phyloP scores from a whole-genome alignment of 2,888 invertebrate species.

The Drosophila sordidapex region DNA sequence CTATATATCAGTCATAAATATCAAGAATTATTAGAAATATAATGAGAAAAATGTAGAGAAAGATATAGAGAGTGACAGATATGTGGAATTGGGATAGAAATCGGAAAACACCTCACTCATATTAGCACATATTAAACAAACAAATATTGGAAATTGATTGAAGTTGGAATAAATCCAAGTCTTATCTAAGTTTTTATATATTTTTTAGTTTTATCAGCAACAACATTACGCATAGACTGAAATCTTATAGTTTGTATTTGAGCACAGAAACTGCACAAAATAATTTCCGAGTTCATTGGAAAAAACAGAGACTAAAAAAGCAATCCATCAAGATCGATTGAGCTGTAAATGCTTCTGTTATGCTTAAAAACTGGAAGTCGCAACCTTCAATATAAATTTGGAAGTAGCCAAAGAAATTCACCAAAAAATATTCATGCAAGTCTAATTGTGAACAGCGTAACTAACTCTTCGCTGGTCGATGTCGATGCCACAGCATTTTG shows the following conservation, averaged over 20 bases:
- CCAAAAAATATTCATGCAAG: conserved; percentile 1
- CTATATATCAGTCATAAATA: no score
- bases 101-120: neutral
- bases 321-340: neutral
- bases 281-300: neutral
- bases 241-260: neutral
- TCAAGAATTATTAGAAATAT: neutral
- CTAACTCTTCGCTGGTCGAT: conserved; percentile 33
- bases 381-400: neutral
- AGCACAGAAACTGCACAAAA: neutral
- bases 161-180: neutral
- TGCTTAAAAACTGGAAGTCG: neutral
- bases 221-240: neutral
- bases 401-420: conserved; percentile 1
- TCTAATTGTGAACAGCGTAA: conserved; percentile 32
- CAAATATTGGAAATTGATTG: neutral
- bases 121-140: neutral
- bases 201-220: neutral
- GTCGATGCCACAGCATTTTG: conserved; percentile 35
- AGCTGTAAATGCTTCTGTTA: neutral
- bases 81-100: neutral
- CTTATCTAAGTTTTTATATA: no score
- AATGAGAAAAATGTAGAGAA: neutral
- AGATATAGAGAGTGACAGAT: neutral
- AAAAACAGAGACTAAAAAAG: neutral